Conservation (phyloP, 2,888 invertebrate species). For the Phrixothrix hirtus region DNA sequence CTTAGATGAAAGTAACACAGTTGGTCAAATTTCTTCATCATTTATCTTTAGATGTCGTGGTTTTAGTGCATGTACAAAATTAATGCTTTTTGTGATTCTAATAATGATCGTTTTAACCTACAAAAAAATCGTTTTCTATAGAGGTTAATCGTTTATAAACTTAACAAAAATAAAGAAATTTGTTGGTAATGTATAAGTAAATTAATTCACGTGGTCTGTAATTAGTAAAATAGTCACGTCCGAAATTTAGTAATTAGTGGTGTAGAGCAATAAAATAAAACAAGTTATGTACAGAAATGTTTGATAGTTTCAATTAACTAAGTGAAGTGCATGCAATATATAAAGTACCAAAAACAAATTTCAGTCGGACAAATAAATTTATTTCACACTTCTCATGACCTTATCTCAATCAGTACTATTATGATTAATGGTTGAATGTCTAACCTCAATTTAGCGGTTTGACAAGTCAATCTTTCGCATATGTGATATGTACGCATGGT, state of each 20-base stretch:
- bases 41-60: background rate
- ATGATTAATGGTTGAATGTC: constrained; percentile 19
- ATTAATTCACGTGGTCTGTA: background rate
- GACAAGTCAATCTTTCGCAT: constrained; percentile 16
- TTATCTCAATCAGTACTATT: constrained; percentile 16
- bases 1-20: too few relatives aligned
- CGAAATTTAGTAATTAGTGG: background rate
- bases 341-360: constrained; percentile 7
- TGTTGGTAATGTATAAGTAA: constrained; percentile 2
- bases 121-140: background rate
- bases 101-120: constrained; percentile 1
- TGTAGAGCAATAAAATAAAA: constrained; percentile 5
- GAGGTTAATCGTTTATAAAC: background rate
- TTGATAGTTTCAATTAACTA: background rate
- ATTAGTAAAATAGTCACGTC: constrained; percentile 8
- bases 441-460: constrained; percentile 16
- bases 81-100: background rate
- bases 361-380: constrained; percentile 8
- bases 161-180: constrained; percentile 1
- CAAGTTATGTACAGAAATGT: background rate
- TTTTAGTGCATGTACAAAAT: background rate
- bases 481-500: constrained; percentile 7
- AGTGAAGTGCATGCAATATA: background rate
- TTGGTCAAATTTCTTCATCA: constrained; percentile 2
- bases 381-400: constrained; percentile 18